Evolutionary conservation across 1,140 invertebrate genomes (phyloP).

Genomic region (Meteorus sp.): DNA sequence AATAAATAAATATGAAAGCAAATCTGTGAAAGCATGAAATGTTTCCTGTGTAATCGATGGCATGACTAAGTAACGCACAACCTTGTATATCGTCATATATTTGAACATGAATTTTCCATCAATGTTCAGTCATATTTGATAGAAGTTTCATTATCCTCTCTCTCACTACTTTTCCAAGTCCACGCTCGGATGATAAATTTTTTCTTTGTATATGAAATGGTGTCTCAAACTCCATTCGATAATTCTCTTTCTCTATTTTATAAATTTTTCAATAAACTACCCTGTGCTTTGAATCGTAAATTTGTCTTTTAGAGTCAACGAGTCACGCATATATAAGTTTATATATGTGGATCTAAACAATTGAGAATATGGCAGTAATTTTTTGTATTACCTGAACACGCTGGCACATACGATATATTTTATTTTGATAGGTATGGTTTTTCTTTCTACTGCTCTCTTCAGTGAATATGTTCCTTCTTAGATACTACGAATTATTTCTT

Average conservation of each 20-base stretch:
- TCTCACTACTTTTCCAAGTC: too few species aligned
- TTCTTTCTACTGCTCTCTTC: neutral
- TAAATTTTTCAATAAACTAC: conserved; percentile 32
- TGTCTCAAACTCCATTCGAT: conserved; percentile 20
- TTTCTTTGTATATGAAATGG: neutral
- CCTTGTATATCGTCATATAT: too few species aligned
- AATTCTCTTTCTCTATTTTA: conserved; percentile 12
- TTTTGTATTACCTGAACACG: conserved; percentile 39
- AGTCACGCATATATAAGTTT: conserved; percentile 12
- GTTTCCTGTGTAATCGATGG: too few species aligned
- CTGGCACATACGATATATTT: conserved; percentile 39
- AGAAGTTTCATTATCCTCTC: too few species aligned
- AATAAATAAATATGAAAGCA: too few species aligned
- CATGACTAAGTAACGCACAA: too few species aligned
- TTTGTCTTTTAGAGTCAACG: conserved; percentile 6
- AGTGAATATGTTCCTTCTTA: too few species aligned
- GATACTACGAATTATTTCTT: too few species aligned
- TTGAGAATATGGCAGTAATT: conserved; percentile 38
- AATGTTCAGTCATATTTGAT: too few species aligned
- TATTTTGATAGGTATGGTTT: conserved; percentile 14
- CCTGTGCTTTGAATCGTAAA: conserved; percentile 38
- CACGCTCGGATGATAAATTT: too few species aligned
- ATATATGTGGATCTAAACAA: neutral
- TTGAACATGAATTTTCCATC: too few species aligned
- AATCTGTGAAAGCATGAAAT: too few species aligned